Percentiles rank a stretch among this genome's conserved stretches.
Evolutionary conservation across 2,888 invertebrate genomes (phyloP).

Genomic region (Pterostichus madidus): DNA sequence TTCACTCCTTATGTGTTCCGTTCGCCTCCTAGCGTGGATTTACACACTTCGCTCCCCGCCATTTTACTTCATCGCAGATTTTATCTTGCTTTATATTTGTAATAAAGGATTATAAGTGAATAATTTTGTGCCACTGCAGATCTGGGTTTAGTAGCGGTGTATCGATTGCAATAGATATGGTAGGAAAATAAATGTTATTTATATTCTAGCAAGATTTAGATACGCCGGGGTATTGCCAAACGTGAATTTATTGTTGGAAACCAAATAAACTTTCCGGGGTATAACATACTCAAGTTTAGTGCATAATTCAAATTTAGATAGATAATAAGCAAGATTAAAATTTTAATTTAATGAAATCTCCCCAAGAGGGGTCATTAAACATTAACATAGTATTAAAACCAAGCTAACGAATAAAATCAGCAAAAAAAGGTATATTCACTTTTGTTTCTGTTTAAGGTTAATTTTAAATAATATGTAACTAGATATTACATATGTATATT

Average conservation of each 20-base stretch:
- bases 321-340: too few species aligned
- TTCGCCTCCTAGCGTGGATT: background rate
- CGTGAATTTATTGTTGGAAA: constrained; percentile 11
- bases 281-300: background rate
- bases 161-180: constrained; percentile 38
- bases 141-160: background rate
- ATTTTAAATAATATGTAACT: too few species aligned
- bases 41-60: background rate
- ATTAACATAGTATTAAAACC: too few species aligned
- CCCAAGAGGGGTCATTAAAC: too few species aligned
- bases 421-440: too few species aligned
- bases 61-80: background rate
- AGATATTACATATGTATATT: too few species aligned
- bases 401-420: too few species aligned
- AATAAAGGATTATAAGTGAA: constrained; percentile 53
- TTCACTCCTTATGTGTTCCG: constrained; percentile 34
- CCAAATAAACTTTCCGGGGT: constrained; percentile 7
- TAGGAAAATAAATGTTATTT: constrained; percentile 36
- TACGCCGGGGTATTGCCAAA: constrained; percentile 28
- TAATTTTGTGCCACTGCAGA: constrained; percentile 17
- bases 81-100: constrained; percentile 27
- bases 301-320: background rate
- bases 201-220: constrained; percentile 34
- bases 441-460: too few species aligned
- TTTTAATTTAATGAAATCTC: too few species aligned